Percentiles rank a stretch among this genome's conserved stretches.
Evolutionary conservation across 1,140 invertebrate species (phyloP).

Genomic region (Limonius californicus): DNA sequence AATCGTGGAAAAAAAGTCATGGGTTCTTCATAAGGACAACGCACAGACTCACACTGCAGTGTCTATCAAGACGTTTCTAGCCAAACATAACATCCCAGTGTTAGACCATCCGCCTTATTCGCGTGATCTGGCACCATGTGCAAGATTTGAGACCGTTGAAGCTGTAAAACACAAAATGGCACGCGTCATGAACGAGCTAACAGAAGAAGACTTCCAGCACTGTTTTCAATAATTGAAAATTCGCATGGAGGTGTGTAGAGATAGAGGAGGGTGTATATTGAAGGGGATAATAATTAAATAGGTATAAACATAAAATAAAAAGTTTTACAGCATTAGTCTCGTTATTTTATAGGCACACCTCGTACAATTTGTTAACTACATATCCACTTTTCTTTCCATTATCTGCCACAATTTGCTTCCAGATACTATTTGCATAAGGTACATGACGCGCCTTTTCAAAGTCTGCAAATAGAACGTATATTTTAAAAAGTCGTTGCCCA

Average conservation of each 20-base stretch:
- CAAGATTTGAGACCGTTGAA: not conserved
- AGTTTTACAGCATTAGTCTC: not conserved
- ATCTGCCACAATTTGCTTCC: no score
- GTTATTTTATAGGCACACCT: not conserved
- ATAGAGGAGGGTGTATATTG: not conserved
- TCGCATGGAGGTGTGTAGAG: not conserved
- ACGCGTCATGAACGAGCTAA: not conserved
- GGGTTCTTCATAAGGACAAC: constrained; percentile 16
- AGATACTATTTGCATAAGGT: no score
- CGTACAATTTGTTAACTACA: no score
- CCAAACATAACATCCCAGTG: constrained; percentile 6
- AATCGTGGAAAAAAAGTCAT: not conserved
- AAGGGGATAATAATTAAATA: not conserved
- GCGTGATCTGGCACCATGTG: constrained; percentile 6
- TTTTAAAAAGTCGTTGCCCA: no score
- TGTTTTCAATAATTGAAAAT: not conserved
- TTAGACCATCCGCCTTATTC: constrained; percentile 16
- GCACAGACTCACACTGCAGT: constrained; percentile 16
- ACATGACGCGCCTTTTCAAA: no score
- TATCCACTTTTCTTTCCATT: no score
- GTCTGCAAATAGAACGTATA: no score
- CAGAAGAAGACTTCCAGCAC: constrained; percentile 7
- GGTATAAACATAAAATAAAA: not conserved
- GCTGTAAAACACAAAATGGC: not conserved
- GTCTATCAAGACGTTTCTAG: constrained; percentile 6